Evolutionary conservation across 2,797 vertebrate species (phyloP), one percentile per base, ranked within the genome.

Genomic region (Cichlasoma orientale): DNA sequence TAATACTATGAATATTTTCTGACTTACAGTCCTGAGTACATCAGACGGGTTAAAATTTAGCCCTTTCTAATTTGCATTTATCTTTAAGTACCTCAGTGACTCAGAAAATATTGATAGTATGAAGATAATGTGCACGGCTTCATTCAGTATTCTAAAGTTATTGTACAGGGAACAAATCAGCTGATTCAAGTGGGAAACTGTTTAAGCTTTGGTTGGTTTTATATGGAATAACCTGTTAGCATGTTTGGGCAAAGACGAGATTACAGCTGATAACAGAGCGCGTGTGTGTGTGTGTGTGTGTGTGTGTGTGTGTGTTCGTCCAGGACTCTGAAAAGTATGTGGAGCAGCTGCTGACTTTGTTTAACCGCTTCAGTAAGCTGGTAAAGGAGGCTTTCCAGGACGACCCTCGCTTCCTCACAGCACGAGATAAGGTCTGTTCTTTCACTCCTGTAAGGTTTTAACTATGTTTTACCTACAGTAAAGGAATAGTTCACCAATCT

Each of bases 321-420:
- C 79, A 99, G 98, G 98, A 99, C 92, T 99, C 98, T 71, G 98
- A 99, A 92, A 99, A 99, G 89, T 99, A 99, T 0, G 98, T 99
- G 92, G 98, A 99, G 86, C 98, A 99, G 84, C 90, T 99, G 93
- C 94, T 99, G 84, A 99, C 97, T 0, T 87, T 99, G 74, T 99
- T 99, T 94, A 99, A 99, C 94, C 96, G 98, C 93, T 99, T 99
- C 96, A 99, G 98, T 96, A 98, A 97, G 87, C 95, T 99, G 83
- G 98, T 98, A 80, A 99, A 99, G 94, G 98, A 99, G 92, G 98
- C 98, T 57, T 99, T 99, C 91, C 98, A 98, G 79, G 98, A 99
- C 72, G 98, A 99, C 90, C 98, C 98, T 53, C 96, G 98, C 86
- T 99, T 99, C 94, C 97, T 99, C 86, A 99, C 98, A 69, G 98